These are phyloP conservation scores for Octomys mimax DNA, from an alignment of 2,797 vertebrate species.

Conservation along the genomic window DNA sequence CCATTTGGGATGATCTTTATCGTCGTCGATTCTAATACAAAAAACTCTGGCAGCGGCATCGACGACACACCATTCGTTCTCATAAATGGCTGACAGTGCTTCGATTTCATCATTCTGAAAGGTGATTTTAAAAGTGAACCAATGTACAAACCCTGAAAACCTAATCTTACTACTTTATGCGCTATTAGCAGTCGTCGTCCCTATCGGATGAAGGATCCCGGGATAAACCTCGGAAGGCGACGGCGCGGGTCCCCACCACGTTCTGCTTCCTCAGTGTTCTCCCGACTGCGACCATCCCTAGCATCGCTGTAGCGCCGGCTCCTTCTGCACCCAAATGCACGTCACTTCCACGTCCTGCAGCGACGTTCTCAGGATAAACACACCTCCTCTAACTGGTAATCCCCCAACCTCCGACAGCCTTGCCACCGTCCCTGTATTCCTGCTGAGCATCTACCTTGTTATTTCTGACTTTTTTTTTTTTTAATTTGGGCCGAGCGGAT, in stretches of 20 bases:
- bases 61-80: slow-evolving; percentile 97
- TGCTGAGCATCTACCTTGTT: neutral
- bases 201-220: neutral
- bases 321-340: neutral
- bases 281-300: neutral
- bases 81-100: slow-evolving; percentile 97
- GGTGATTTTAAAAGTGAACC: slow-evolving; percentile 42
- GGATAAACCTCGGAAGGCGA: neutral
- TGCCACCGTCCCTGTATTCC: neutral
- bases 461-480: neutral
- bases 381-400: neutral
- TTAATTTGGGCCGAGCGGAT: neutral
- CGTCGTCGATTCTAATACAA: slow-evolving; percentile 95
- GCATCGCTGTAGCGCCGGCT: neutral
- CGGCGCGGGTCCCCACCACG: neutral
- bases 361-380: neutral
- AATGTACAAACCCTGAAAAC: neutral
- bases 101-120: slow-evolving; percentile 96
- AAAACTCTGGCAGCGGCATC: slow-evolving; percentile 96
- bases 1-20: slow-evolving; percentile 91
- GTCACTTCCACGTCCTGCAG: neutral
- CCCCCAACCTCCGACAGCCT: too few relatives aligned
- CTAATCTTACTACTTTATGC: neutral
- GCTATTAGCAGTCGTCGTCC: neutral
- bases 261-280: neutral